Evolutionary conservation across 2,113 vertebrate species (phyloP).

Genomic region (Argyrosomus japonicus): DNA sequence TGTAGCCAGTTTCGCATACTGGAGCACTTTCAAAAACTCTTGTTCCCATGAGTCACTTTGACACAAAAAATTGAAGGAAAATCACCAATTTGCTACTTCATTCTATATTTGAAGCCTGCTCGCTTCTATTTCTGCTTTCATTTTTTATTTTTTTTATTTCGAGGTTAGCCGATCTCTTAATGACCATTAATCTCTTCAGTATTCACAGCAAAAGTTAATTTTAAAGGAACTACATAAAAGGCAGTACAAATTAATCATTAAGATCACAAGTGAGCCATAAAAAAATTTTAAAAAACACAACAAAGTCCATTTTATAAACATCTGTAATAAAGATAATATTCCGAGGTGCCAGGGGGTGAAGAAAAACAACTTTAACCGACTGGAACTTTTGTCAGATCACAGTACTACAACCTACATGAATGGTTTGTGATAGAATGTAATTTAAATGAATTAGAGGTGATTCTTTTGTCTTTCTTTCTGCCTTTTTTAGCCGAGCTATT

Average conservation of each 20-base stretch:
- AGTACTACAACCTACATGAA: too few species aligned
- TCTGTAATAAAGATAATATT: neutral
- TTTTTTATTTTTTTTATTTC: neutral
- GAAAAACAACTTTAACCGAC: neutral
- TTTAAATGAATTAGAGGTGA: neutral
- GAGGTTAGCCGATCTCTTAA: constrained; percentile 16
- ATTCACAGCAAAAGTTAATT: constrained; percentile 1
- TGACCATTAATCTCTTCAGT: constrained; percentile 21
- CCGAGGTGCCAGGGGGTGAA: neutral
- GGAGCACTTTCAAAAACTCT: too few species aligned
- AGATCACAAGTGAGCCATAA: neutral
- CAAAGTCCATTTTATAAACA: neutral
- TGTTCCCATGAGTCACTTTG: neutral
- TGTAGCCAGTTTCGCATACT: too few species aligned
- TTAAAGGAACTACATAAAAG: neutral
- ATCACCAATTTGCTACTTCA: neutral
- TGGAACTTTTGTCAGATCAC: constrained; percentile 4
- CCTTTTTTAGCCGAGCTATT: neutral
- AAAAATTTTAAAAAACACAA: constrained; percentile 4
- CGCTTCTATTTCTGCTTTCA: constrained; percentile 1
- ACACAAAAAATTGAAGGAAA: constrained; percentile 5
- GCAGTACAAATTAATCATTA: neutral
- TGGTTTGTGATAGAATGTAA: neutral
- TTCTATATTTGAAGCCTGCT: neutral
- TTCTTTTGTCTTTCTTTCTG: neutral